These are phyloP conservation scores for Apogon talboti DNA, from an alignment of 2,797 vertebrate genomes.

Conservation along the genomic window DNA sequence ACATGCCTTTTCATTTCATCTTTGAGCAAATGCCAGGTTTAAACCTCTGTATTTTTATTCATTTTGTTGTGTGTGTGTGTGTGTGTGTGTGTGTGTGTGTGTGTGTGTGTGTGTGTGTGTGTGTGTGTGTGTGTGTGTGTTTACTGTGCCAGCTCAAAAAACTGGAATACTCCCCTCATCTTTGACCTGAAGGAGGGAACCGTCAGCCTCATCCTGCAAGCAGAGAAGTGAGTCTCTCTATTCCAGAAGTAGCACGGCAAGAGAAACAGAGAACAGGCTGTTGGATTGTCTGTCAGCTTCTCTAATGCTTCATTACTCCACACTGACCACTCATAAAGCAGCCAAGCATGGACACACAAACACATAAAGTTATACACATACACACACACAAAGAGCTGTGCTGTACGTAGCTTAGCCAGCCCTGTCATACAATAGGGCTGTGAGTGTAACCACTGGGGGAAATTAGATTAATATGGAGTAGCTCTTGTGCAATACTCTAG, in stretches of 20 bases:
- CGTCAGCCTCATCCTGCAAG: constrained; percentile 95
- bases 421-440: constrained; percentile 68
- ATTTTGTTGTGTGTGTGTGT: constrained; percentile 27
- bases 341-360: constrained; percentile 6
- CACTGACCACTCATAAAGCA: constrained; percentile 60
- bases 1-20: constrained; percentile 2
- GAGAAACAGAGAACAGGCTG: constrained; percentile 45
- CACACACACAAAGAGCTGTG: constrained; percentile 27
- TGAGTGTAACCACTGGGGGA: constrained; percentile 70
- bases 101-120: constrained; percentile 45
- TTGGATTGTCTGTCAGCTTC: constrained; percentile 59
- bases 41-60: constrained; percentile 10
- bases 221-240: constrained; percentile 88
- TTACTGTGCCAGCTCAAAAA: constrained; percentile 86
- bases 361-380: constrained; percentile 22
- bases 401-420: constrained; percentile 48
- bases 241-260: constrained; percentile 54
- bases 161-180: constrained; percentile 98
- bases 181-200: constrained; percentile 97
- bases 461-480: constrained; percentile 77
- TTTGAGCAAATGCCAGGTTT: constrained; percentile 2
- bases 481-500: constrained; percentile 71
- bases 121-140: constrained; percentile 41
- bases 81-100: constrained; percentile 47
- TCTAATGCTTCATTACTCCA: constrained; percentile 69